Evolutionary conservation across 2,797 vertebrate species (phyloP), one percentile per base, ranked within the genome.

Genomic region (Setipinna tenuifilis): DNA sequence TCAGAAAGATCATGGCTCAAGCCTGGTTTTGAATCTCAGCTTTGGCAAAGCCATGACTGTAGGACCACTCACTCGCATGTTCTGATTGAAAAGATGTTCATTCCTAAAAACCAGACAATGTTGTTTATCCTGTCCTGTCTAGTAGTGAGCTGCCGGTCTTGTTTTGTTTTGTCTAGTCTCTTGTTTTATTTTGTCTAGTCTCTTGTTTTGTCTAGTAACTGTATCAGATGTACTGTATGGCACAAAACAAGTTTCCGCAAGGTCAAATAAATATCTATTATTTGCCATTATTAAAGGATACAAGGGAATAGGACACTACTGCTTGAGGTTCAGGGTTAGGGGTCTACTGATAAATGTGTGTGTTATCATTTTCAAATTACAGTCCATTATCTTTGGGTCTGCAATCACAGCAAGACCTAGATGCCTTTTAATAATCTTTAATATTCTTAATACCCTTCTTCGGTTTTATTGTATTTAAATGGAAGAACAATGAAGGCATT

Each of bases 1-100:
- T 23, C 62, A 75, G 68, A 75, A 75, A 35, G 68, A 75, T 35
- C 12, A 16, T 41, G 68, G 68, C 31, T 16, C 14, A 75, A 75
- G 16, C 28, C 31, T 35, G 31, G 68, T 41, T 35, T 75, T 75
- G 31, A 41, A 75, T 75, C 68, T 75, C 68, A 75, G 68, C 68
- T 35, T 28, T 19, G 16, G 0, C 28, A 75, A 65, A 65, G 7
- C 62, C 68, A 35, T 19, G 31, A 35, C 25, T 35, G 28, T 14
- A 16, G 14, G 68, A 41, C 28, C 68, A 75, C 12, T 75, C 16
- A 41, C 28, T 75, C 16, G 6, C 68, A 75, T 1, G 28, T 16
- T 35, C 28, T 75, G 28, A 75, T 75, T 75, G 28, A 16, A 28
- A 4, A 19, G 14, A 1, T 9, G 68, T 14, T 17, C 31, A 35